Evolutionary conservation across 1,140 invertebrate genomes (phyloP).

Genomic region (Tachypleus tridentatus): DNA sequence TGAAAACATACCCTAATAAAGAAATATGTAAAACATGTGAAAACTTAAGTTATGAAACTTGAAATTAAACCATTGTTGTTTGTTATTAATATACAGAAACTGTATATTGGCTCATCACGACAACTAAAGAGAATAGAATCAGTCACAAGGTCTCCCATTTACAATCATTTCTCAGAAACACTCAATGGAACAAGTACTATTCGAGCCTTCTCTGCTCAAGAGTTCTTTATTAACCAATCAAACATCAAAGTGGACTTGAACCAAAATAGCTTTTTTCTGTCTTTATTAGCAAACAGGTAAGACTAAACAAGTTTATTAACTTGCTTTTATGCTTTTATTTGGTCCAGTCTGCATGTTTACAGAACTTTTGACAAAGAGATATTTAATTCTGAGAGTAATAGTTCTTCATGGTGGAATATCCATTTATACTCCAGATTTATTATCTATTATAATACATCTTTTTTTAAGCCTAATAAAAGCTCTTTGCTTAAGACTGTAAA

Average conservation of each 20-base stretch:
- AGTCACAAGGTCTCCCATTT: constrained; percentile 40
- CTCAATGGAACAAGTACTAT: constrained; percentile 34
- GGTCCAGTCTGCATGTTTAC: too few relatives aligned
- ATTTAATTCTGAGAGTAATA: too few relatives aligned
- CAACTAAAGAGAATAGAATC: constrained; percentile 42
- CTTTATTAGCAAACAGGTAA: too few relatives aligned
- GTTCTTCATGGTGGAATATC: too few relatives aligned
- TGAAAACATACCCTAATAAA: not conserved
- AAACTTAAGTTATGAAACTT: not conserved
- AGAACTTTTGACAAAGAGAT: too few relatives aligned
- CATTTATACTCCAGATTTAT: too few relatives aligned
- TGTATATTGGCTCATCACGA: constrained; percentile 59
- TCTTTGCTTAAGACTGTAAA: too few relatives aligned
- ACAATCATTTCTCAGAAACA: constrained; percentile 38
- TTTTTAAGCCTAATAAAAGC: too few relatives aligned
- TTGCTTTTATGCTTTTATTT: too few relatives aligned
- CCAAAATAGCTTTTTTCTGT: too few relatives aligned
- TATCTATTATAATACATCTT: too few relatives aligned
- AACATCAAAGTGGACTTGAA: constrained; percentile 37
- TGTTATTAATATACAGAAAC: constrained; percentile 28
- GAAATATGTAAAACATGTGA: too few relatives aligned
- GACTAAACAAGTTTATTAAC: constrained; percentile 2
- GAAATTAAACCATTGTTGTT: constrained; percentile 12
- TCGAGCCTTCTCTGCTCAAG: constrained; percentile 29
- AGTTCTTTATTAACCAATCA: constrained; percentile 32